Conservation (phyloP, 2,113 vertebrate genomes). For the Phaethon lepturus region DNA sequence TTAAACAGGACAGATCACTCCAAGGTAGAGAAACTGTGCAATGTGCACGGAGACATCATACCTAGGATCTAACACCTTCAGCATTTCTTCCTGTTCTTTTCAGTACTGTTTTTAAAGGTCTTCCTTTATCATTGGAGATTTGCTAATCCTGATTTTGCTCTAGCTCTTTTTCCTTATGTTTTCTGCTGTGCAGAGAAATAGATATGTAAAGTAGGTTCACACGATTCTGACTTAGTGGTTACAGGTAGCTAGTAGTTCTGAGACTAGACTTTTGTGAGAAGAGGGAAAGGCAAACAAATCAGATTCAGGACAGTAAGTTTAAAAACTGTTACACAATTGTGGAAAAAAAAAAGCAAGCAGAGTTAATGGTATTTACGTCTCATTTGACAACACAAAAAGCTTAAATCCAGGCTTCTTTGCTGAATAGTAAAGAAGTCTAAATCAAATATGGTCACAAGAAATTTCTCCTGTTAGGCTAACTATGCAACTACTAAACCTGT, state of each 20-base stretch:
- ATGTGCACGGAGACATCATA: not conserved
- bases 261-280: not conserved
- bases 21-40: not conserved
- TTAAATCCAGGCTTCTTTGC: not conserved
- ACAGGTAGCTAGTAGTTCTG: not conserved
- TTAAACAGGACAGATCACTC: not conserved
- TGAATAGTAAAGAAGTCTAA: not conserved
- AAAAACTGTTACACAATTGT: not conserved
- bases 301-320: not conserved
- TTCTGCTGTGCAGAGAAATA: not conserved
- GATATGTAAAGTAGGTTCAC: rapidly evolving
- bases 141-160: not conserved
- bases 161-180: not conserved
- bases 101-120: not conserved
- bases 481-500: not conserved
- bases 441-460: not conserved
- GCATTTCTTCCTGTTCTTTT: not conserved
- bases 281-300: not conserved
- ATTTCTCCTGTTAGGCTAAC: not conserved
- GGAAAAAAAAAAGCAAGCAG: not conserved
- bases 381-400: not conserved
- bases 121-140: not conserved
- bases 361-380: not conserved
- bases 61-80: not conserved
- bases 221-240: not conserved